Evolutionary conservation across 2,797 vertebrate species (phyloP).

Genomic region (Pteropus rufus): DNA sequence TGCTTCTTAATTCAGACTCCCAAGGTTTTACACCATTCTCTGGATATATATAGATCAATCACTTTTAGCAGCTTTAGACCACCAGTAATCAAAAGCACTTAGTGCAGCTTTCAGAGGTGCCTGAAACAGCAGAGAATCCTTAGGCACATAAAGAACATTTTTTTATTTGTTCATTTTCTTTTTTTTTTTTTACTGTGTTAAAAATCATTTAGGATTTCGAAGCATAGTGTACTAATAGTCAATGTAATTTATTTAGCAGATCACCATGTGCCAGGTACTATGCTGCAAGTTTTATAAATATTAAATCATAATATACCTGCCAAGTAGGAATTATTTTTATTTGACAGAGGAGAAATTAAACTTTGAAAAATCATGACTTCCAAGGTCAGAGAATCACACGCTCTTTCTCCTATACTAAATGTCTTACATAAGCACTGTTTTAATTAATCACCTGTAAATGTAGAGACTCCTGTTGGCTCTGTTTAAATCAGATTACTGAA

Average conservation of each 20-base stretch:
- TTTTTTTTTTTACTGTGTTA: not conserved
- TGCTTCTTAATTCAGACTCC: not conserved
- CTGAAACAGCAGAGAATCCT: not conserved
- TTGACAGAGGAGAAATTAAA: constrained; percentile 29
- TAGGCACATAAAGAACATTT: not conserved
- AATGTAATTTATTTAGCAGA: constrained; percentile 34
- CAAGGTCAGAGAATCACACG: not conserved
- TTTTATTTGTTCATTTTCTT: not conserved
- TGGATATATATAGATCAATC: not conserved
- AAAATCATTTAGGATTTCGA: constrained; percentile 32
- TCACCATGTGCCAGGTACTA: not conserved
- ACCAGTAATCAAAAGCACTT: not conserved
- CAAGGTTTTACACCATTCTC: not conserved
- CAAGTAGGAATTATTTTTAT: constrained; percentile 9
- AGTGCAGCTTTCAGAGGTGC: not conserved
- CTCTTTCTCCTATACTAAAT: not conserved
- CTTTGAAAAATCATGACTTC: not conserved
- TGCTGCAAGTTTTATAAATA: not conserved
- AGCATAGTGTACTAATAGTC: not conserved
- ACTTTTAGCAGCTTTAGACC: too few species aligned
- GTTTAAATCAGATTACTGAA: not conserved
- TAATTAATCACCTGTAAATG: not conserved
- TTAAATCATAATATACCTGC: not conserved
- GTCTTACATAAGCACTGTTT: not conserved
- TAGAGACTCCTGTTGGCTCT: not conserved